A percentile compares a stretch with the other conserved stretches of the same genome.
These are phyloP conservation scores for Gadopsis marmoratus DNA, from an alignment of 2,797 vertebrate genomes.

Conservation along the genomic window DNA sequence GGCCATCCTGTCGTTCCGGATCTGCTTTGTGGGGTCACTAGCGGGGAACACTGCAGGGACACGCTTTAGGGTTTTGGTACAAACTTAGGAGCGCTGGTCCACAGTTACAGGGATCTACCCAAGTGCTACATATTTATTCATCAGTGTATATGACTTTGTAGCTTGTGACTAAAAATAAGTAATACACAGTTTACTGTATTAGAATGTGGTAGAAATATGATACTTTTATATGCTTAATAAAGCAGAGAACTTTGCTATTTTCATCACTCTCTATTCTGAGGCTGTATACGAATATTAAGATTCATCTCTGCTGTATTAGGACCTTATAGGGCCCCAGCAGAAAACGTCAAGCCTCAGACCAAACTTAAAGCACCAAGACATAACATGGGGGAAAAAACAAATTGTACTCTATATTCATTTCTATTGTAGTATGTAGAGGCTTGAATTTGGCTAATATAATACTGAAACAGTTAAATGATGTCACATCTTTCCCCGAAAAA, in stretches of 20 bases:
- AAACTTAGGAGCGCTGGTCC: too few relatives aligned
- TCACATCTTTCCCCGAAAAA: background rate
- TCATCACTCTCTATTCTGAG: too few relatives aligned
- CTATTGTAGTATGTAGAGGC: too few relatives aligned
- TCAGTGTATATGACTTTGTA: background rate
- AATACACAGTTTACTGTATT: background rate
- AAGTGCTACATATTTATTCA: background rate
- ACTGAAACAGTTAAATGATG: background rate
- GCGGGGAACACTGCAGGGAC: too few relatives aligned
- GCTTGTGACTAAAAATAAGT: background rate
- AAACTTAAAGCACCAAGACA: background rate
- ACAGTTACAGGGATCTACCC: too few relatives aligned
- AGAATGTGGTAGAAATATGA: background rate
- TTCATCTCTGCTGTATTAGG: conserved; percentile 1
- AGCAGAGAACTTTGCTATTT: background rate
- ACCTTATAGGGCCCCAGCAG: background rate
- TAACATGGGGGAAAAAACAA: background rate
- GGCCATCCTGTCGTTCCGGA: too few relatives aligned
- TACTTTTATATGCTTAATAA: background rate
- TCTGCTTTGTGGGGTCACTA: too few relatives aligned
- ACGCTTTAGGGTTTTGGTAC: too few relatives aligned
- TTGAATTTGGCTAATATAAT: background rate
- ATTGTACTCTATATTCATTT: background rate
- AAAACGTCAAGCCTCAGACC: background rate
- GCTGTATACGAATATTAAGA: background rate